Evolutionary conservation across 2,888 invertebrate species (phyloP).

Genomic region (Myopa testacea): DNA sequence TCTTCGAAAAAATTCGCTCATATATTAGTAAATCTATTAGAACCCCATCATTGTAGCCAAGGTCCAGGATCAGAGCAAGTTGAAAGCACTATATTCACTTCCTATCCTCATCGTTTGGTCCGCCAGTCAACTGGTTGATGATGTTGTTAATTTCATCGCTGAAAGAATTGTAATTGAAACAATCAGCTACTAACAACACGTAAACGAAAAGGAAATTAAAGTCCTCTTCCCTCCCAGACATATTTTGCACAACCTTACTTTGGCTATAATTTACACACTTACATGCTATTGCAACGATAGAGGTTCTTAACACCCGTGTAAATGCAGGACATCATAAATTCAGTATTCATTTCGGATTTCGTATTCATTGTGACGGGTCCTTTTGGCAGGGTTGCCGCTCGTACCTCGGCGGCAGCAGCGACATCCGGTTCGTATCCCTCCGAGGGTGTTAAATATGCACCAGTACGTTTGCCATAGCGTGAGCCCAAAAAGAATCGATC

Average conservation of each 20-base stretch:
- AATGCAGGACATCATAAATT: slow-evolving; percentile 65
- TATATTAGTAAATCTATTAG: slow-evolving; percentile 35
- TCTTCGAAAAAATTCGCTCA: slow-evolving; percentile 39
- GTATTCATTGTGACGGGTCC: slow-evolving; percentile 23
- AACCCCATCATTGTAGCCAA: slow-evolving; percentile 33
- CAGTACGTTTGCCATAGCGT: slow-evolving; percentile 66
- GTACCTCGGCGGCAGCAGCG: slow-evolving; percentile 33
- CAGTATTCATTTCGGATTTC: slow-evolving; percentile 44
- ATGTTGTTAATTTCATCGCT: slow-evolving; percentile 59
- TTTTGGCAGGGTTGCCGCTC: slow-evolving; percentile 23
- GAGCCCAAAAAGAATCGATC: slow-evolving; percentile 68
- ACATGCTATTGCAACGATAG: slow-evolving; percentile 71
- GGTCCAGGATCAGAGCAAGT: slow-evolving; percentile 20
- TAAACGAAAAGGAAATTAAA: no score
- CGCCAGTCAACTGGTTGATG: slow-evolving; percentile 52
- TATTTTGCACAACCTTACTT: background rate
- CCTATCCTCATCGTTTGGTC: slow-evolving; percentile 49
- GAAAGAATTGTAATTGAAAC: slow-evolving; percentile 29
- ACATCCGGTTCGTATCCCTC: slow-evolving; percentile 53
- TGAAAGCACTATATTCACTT: slow-evolving; percentile 43
- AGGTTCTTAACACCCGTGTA: slow-evolving; percentile 71
- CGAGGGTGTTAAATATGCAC: slow-evolving; percentile 51
- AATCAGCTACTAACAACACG: no score
- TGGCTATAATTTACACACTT: slow-evolving; percentile 51
- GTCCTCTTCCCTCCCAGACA: no score